These are phyloP conservation scores for Tyrophagus putrescentiae DNA, from an alignment of 1,140 invertebrate species.

Conservation along the genomic window DNA sequence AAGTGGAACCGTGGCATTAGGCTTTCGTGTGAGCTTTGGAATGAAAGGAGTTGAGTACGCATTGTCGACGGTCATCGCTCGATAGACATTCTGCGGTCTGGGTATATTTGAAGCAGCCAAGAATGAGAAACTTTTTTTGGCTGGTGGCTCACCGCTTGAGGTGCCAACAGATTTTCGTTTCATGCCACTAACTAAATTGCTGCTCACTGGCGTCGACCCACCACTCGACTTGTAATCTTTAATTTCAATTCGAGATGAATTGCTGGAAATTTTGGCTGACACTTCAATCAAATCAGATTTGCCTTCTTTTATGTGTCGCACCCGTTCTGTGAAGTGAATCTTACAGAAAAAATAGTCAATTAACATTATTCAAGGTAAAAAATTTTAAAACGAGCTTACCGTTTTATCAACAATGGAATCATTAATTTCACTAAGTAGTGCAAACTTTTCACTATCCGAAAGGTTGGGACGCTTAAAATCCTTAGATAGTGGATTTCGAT, in stretches of 20 bases:
- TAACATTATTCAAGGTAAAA: conserved; percentile 11
- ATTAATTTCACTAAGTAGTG: conserved; percentile 56
- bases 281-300: conserved; percentile 48
- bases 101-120: conserved; percentile 29
- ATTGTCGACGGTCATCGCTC: conserved; percentile 73
- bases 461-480: conserved; percentile 33
- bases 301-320: conserved; percentile 33
- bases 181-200: conserved; percentile 45
- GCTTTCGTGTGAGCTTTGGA: conserved; percentile 69
- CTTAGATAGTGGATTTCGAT: background rate
- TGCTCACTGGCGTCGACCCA: conserved; percentile 30
- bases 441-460: conserved; percentile 52
- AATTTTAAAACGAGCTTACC: conserved; percentile 36
- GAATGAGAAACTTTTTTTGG: background rate
- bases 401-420: conserved; percentile 64
- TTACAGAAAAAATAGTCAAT: conserved; percentile 4
- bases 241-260: conserved; percentile 38
- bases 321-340: conserved; percentile 2
- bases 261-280: conserved; percentile 45
- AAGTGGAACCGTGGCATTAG: conserved; percentile 67
- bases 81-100: conserved; percentile 67
- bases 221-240: conserved; percentile 30
- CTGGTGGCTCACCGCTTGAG: background rate
- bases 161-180: conserved; percentile 24
- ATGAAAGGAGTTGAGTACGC: conserved; percentile 51